A percentile compares a stretch with the other conserved stretches of the same genome.
Evolutionary conservation across 2,113 vertebrate genomes (phyloP).

Genomic region (Megaceryle torquata): DNA sequence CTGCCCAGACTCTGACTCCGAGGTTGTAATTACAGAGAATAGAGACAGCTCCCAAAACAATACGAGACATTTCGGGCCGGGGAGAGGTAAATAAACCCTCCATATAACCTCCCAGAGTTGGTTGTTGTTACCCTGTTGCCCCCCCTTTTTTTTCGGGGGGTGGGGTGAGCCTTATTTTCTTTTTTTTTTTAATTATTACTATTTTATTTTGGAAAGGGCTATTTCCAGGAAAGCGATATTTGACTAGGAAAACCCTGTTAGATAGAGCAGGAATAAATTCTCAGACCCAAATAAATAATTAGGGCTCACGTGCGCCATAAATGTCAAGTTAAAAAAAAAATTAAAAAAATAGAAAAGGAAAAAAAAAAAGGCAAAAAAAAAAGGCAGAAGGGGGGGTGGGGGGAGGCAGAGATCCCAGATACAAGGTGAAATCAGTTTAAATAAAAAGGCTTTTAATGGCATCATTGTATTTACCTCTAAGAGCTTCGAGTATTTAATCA

Average conservation of each 20-base stretch:
- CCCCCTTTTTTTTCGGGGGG: not conserved
- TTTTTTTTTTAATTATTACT: not conserved
- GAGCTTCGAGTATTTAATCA: not conserved
- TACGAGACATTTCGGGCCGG: not conserved
- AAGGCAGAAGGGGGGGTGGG: not conserved
- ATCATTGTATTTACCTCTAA: not conserved
- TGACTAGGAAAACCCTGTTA: not conserved
- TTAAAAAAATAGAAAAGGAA: no score
- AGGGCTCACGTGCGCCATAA: slow-evolving; percentile 22
- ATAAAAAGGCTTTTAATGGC: slow-evolving; percentile 4
- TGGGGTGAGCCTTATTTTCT: not conserved
- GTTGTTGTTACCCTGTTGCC: rapidly evolving
- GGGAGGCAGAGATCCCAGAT: not conserved
- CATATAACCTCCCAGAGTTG: not conserved
- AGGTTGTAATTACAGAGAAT: not conserved
- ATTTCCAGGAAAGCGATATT: not conserved
- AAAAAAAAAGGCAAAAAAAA: not conserved
- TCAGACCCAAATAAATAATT: slow-evolving; percentile 53
- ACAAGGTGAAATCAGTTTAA: slow-evolving; percentile 27
- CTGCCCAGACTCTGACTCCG: not conserved
- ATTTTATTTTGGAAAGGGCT: not conserved
- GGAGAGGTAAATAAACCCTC: not conserved
- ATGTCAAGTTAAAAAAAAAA: slow-evolving; percentile 38
- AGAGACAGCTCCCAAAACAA: slow-evolving; percentile 15
- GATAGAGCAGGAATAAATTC: not conserved